A percentile compares a stretch with the other conserved stretches of the same genome.
Evolutionary conservation across 2,888 invertebrate genomes (phyloP).

Genomic region (Apocheima hispidaria): DNA sequence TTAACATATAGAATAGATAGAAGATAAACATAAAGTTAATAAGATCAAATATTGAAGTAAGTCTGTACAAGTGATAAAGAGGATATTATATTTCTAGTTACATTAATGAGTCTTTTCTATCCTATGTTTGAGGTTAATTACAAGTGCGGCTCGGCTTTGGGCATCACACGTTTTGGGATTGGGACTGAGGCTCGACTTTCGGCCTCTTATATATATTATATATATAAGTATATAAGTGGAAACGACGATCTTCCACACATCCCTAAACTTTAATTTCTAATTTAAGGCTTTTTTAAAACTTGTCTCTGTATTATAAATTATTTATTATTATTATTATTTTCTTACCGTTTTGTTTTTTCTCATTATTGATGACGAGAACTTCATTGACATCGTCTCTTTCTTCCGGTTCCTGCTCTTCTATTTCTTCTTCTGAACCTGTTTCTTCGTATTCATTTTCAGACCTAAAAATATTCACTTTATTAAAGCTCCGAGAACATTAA

Average conservation of each 20-base stretch:
- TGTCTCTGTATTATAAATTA: neutral
- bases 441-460: conserved; percentile 89
- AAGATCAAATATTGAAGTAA: too few species aligned
- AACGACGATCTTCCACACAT: neutral
- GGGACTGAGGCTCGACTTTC: too few species aligned
- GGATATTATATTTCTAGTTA: too few species aligned
- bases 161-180: too few species aligned
- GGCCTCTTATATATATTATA: too few species aligned
- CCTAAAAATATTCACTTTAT: conserved; percentile 63
- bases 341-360: conserved; percentile 76
- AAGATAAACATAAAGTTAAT: too few species aligned
- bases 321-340: neutral
- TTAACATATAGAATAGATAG: too few species aligned
- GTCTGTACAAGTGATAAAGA: too few species aligned
- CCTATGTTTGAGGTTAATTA: too few species aligned
- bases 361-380: conserved; percentile 65
- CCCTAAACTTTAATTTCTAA: neutral
- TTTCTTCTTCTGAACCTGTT: conserved; percentile 90
- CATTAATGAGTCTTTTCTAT: too few species aligned
- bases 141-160: too few species aligned
- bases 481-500: neutral
- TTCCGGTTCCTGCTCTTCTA: conserved; percentile 89
- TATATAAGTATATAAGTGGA: too few species aligned
- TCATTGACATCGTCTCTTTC: conserved; percentile 86
- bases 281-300: neutral